Percentiles rank a stretch among this genome's conserved stretches.
Evolutionary conservation across 2,888 invertebrate genomes (phyloP).

Genomic region (Cerastis rubricosa): DNA sequence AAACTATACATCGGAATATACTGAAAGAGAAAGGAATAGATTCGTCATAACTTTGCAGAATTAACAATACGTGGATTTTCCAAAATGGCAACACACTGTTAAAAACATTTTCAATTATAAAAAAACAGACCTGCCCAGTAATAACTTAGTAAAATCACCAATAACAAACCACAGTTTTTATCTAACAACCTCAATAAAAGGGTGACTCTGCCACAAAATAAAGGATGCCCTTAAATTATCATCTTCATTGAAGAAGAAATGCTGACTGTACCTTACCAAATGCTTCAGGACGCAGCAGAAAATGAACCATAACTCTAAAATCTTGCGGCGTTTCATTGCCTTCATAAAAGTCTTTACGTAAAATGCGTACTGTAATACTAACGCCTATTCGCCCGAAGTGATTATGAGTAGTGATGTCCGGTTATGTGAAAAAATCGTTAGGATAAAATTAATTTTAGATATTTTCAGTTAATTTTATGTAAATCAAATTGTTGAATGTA

Average conservation of each 20-base stretch:
- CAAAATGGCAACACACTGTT: background rate
- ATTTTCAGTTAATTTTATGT: background rate
- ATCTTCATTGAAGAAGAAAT: conserved; percentile 61
- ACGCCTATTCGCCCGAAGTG: conserved; percentile 53
- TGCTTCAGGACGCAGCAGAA: conserved; percentile 64
- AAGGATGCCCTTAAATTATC: conserved; percentile 64
- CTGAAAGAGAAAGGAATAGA: background rate
- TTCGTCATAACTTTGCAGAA: background rate
- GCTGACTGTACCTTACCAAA: conserved; percentile 61
- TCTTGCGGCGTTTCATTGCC: conserved; percentile 78
- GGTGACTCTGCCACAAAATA: conserved; percentile 50
- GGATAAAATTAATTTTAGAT: background rate
- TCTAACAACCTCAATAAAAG: conserved; percentile 40
- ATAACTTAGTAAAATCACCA: conserved; percentile 39
- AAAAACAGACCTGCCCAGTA: conserved; percentile 8
- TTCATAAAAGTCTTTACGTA: conserved; percentile 75
- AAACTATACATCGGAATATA: background rate
- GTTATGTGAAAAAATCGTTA: background rate
- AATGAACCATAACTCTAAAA: conserved; percentile 76
- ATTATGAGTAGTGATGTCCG: conserved; percentile 56
- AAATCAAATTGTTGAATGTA: background rate
- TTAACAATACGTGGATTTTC: background rate
- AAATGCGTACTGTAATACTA: conserved; percentile 67
- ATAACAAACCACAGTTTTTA: conserved; percentile 42
- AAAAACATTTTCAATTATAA: background rate